phyloP scores from a whole-genome alignment of 2,797 vertebrate species.

The Holocentrus rufus region DNA sequence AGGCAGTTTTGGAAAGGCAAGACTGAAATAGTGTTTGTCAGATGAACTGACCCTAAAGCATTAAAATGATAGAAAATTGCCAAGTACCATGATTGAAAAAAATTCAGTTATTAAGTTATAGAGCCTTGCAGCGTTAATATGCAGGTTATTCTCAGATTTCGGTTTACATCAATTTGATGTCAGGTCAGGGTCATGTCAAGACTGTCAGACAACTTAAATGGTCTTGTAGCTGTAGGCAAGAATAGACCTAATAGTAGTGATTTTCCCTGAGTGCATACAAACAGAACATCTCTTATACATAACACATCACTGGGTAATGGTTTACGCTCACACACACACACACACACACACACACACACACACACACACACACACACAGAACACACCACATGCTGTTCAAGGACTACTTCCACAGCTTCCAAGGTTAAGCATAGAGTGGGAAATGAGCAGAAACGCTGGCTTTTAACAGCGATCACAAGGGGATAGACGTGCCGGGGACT shows the following conservation, averaged over 20 bases:
- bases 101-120: slow-evolving; percentile 1
- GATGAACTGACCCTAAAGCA: background rate
- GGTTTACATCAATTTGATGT: background rate
- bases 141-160: background rate
- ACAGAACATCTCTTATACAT: slow-evolving; percentile 17
- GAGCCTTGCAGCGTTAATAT: background rate
- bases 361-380: slow-evolving; percentile 1
- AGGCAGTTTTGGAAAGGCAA: background rate
- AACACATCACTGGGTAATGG: background rate
- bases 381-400: slow-evolving; percentile 1
- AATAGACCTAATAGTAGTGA: background rate
- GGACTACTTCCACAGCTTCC: slow-evolving; percentile 11
- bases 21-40: background rate
- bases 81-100: slow-evolving; percentile 6
- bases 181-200: background rate
- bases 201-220: slow-evolving; percentile 12
- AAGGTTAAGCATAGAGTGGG: slow-evolving; percentile 25
- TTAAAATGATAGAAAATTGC: slow-evolving; percentile 4
- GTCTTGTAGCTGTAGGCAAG: slow-evolving; percentile 3
- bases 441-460: slow-evolving; percentile 20
- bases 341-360: slow-evolving; percentile 4
- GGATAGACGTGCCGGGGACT: background rate
- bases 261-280: slow-evolving; percentile 13
- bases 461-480: slow-evolving; percentile 12
- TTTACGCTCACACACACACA: background rate